A percentile compares a stretch with the other conserved stretches of the same genome.
phyloP scores from a whole-genome alignment of 2,888 invertebrate genomes.

The Horisme vitalbata region DNA sequence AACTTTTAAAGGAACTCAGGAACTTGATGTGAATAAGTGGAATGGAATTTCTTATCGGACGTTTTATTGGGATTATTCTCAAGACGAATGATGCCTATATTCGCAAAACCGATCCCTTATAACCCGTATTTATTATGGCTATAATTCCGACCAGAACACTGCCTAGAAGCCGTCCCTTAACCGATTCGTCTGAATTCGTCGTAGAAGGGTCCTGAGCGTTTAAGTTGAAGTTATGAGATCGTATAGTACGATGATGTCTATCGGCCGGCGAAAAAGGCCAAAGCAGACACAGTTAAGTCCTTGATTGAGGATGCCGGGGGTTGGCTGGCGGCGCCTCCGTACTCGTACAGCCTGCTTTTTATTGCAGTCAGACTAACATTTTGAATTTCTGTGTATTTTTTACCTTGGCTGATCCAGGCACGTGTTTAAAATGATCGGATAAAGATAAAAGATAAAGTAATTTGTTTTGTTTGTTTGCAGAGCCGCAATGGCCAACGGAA shows the following conservation, averaged over 20 bases:
- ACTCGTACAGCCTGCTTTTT: conserved; percentile 7
- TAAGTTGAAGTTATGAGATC: conserved; percentile 30
- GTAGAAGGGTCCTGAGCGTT: conserved; percentile 20
- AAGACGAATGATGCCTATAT: conserved; percentile 6
- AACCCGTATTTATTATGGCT: conserved; percentile 21
- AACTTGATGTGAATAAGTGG: conserved; percentile 23
- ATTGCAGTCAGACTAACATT: no score
- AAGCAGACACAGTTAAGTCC: conserved; percentile 37
- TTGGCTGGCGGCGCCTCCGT: background rate
- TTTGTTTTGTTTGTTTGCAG: conserved; percentile 69
- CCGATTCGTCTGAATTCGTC: conserved; percentile 21
- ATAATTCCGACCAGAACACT: conserved; percentile 12
- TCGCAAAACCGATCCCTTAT: conserved; percentile 14
- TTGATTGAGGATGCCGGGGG: conserved; percentile 33
- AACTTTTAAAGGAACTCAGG: conserved; percentile 32
- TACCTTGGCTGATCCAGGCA: no score
- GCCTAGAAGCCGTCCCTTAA: conserved; percentile 14
- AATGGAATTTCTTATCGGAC: conserved; percentile 9
- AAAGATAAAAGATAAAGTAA: background rate
- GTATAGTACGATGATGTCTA: conserved; percentile 16
- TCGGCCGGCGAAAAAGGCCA: conserved; percentile 28
- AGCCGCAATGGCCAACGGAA: conserved; percentile 90
- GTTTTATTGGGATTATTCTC: conserved; percentile 4
- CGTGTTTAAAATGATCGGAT: background rate
- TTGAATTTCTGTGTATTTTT: no score